Evolutionary conservation across 2,113 vertebrate genomes (phyloP).

Genomic region (Henicopernis longicauda): DNA sequence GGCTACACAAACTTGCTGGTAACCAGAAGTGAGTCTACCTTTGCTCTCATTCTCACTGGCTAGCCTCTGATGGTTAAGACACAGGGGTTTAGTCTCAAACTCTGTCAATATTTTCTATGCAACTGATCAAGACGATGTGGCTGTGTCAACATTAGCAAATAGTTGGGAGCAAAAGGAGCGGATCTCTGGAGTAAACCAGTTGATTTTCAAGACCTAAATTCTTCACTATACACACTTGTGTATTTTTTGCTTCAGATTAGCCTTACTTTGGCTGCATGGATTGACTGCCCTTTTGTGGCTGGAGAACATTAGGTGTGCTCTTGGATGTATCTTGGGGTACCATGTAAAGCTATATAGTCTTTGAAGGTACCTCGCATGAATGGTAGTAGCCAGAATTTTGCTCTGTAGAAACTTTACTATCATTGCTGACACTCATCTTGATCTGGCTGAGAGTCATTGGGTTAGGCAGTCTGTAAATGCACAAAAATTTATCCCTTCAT

Average conservation of each 20-base stretch:
- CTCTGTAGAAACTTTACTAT: neutral
- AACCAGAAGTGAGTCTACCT: neutral
- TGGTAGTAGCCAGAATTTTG: neutral
- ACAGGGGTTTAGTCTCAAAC: neutral
- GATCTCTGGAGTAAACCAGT: neutral
- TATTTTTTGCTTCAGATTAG: neutral
- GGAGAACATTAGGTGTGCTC: neutral
- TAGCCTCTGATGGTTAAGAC: neutral
- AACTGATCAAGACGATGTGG: neutral
- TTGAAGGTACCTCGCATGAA: neutral
- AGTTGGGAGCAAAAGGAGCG: neutral
- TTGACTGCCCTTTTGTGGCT: neutral
- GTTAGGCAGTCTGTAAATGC: neutral
- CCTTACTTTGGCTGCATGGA: neutral
- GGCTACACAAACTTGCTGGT: neutral
- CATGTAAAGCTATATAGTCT: neutral
- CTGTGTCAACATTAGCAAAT: neutral
- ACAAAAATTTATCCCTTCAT: neutral
- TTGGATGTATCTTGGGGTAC: neutral
- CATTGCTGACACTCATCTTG: neutral
- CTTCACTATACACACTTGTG: neutral
- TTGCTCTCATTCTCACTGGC: neutral
- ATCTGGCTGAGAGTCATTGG: neutral
- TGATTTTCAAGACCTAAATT: neutral
- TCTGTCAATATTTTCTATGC: neutral